These are phyloP conservation scores for Cebus imitator DNA, from an alignment of 2,113 vertebrate species.

Conservation along the genomic window DNA sequence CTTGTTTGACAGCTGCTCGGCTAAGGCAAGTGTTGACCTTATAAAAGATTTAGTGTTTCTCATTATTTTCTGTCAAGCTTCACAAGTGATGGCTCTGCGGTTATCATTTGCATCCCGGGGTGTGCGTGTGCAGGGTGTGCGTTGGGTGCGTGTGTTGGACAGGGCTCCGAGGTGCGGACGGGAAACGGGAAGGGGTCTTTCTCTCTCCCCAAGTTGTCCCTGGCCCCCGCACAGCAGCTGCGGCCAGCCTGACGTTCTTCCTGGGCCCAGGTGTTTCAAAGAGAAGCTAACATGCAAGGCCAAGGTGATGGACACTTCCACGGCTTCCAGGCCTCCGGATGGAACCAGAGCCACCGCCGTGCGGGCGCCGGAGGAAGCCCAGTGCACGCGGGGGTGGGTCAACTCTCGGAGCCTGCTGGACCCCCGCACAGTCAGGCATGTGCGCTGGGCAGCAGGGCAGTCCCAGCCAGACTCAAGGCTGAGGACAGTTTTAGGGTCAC, in stretches of 20 bases:
- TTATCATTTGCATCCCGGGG: conserved; percentile 94
- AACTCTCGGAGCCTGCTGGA: not conserved
- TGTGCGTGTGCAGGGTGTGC: conserved; percentile 17
- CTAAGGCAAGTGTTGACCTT: conserved; percentile 99
- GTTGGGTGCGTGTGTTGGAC: conserved; percentile 64
- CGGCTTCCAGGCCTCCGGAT: not conserved
- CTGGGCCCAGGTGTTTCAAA: not conserved
- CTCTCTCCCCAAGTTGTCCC: not conserved
- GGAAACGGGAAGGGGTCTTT: not conserved
- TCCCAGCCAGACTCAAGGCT: rapidly evolving
- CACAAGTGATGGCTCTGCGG: conserved; percentile 92
- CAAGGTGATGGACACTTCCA: rapidly evolving
- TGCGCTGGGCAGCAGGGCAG: rapidly evolving
- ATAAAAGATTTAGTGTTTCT: conserved; percentile 99
- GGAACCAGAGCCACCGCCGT: rapidly evolving
- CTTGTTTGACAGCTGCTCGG: conserved; percentile 99
- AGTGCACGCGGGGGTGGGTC: rapidly evolving
- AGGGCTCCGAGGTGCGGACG: not conserved
- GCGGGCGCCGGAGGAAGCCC: not conserved
- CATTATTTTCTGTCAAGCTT: conserved; percentile 99
- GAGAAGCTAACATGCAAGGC: not conserved
- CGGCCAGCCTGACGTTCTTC: not conserved
- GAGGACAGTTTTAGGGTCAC: not conserved
- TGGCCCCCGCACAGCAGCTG: not conserved
- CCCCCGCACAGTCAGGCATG: rapidly evolving